Percentiles rank a stretch among this genome's conserved stretches.
phyloP scores from a whole-genome alignment of 2,113 vertebrate genomes.

The Fulmarus glacialis region DNA sequence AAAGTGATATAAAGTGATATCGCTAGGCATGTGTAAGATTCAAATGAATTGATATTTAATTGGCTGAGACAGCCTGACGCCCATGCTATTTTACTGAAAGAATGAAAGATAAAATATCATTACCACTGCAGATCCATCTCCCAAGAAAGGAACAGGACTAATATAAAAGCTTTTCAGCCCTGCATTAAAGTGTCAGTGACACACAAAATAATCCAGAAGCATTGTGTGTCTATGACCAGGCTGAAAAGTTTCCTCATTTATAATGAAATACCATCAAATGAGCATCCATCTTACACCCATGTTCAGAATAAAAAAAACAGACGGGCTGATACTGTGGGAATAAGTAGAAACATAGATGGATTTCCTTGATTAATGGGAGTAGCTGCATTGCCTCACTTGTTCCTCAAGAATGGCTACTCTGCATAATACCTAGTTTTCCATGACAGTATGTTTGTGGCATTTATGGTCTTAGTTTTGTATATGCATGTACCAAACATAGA shows the following conservation, averaged over 20 bases:
- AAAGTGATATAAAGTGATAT: neutral
- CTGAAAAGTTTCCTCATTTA: neutral
- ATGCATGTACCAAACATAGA: neutral
- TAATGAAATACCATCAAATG: neutral
- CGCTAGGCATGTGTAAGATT: neutral
- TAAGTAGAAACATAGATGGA: neutral
- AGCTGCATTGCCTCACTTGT: neutral
- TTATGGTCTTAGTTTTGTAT: neutral
- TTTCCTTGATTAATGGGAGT: neutral
- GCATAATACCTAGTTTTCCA: neutral
- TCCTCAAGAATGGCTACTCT: neutral
- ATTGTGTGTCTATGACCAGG: neutral
- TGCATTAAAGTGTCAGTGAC: neutral
- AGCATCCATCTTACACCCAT: neutral
- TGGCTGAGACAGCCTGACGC: neutral
- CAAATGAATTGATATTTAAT: constrained; percentile 37
- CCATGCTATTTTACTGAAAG: neutral
- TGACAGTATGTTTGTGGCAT: neutral
- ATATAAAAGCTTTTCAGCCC: neutral
- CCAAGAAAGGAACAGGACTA: neutral
- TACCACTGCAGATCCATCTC: neutral
- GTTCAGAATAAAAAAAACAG: neutral
- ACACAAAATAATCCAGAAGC: neutral
- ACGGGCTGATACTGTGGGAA: neutral
- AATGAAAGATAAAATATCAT: neutral